Percentiles rank a stretch among this genome's conserved stretches.
These are phyloP conservation scores for Miichthys miiuy DNA, from an alignment of 2,797 vertebrate genomes.

Conservation along the genomic window DNA sequence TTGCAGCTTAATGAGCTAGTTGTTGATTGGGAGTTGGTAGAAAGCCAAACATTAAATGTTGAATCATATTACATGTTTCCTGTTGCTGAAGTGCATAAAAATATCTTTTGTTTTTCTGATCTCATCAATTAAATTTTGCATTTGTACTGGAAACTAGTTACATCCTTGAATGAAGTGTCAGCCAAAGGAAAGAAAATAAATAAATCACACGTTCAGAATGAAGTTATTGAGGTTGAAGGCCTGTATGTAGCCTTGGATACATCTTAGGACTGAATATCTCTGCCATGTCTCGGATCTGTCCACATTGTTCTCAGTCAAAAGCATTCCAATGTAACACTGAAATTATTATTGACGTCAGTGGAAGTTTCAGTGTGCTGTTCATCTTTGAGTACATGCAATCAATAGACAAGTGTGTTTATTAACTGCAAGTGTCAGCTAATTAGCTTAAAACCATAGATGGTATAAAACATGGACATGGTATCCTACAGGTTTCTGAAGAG, in stretches of 20 bases:
- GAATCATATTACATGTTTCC: background rate
- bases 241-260: background rate
- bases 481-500: no score
- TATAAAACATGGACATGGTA: no score
- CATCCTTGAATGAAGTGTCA: background rate
- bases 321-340: background rate
- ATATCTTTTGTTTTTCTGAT: background rate
- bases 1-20: background rate
- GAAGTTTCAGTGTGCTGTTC: background rate
- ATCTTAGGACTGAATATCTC: slow-evolving; percentile 11
- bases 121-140: background rate
- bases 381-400: background rate
- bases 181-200: slow-evolving; percentile 1
- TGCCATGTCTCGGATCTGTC: background rate
- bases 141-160: background rate
- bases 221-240: slow-evolving; percentile 10
- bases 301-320: background rate
- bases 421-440: no score
- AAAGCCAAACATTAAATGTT: background rate
- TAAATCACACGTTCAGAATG: background rate
- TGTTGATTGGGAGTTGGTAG: background rate
- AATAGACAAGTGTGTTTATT: no score
- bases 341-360: background rate
- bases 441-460: no score
- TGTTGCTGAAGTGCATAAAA: background rate